phyloP scores from a whole-genome alignment of 2,888 invertebrate species.

The Erebia palarica region DNA sequence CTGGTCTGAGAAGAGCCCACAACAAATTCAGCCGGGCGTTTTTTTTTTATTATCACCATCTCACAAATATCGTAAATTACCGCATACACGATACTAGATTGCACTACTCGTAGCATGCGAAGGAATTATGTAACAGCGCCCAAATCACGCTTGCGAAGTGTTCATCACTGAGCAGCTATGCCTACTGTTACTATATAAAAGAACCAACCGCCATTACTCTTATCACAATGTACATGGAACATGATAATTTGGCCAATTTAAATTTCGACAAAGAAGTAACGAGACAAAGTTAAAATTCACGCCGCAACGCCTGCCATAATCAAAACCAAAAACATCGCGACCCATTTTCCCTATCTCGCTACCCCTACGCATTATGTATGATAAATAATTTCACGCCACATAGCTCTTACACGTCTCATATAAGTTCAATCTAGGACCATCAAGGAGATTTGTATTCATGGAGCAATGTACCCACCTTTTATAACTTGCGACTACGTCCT shows the following conservation, averaged over 20 bases:
- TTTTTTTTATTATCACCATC: too few relatives aligned
- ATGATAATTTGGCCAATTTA: not conserved
- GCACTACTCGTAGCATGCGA: too few relatives aligned
- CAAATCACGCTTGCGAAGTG: too few relatives aligned
- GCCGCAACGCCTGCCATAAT: not conserved
- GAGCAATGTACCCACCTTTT: conserved; percentile 21
- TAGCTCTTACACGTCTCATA: conserved; percentile 36
- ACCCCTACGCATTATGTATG: conserved; percentile 15
- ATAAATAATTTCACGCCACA: conserved; percentile 28
- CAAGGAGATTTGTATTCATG: conserved; percentile 38
- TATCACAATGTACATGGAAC: too few relatives aligned
- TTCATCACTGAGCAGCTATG: too few relatives aligned
- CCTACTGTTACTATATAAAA: too few relatives aligned
- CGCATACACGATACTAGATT: too few relatives aligned
- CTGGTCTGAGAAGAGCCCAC: too few relatives aligned
- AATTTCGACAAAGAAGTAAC: not conserved
- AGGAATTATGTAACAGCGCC: too few relatives aligned
- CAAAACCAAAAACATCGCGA: conserved; percentile 12
- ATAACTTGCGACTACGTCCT: conserved; percentile 15
- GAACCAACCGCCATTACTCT: too few relatives aligned
- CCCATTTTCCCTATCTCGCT: conserved; percentile 20
- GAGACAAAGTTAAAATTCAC: not conserved
- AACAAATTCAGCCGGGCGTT: too few relatives aligned
- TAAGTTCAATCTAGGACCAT: conserved; percentile 39
- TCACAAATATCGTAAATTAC: too few relatives aligned